Percentiles rank a stretch among this genome's conserved stretches.
Evolutionary conservation across 2,113 vertebrate species (phyloP).

Genomic region (Myotis yumanensis): DNA sequence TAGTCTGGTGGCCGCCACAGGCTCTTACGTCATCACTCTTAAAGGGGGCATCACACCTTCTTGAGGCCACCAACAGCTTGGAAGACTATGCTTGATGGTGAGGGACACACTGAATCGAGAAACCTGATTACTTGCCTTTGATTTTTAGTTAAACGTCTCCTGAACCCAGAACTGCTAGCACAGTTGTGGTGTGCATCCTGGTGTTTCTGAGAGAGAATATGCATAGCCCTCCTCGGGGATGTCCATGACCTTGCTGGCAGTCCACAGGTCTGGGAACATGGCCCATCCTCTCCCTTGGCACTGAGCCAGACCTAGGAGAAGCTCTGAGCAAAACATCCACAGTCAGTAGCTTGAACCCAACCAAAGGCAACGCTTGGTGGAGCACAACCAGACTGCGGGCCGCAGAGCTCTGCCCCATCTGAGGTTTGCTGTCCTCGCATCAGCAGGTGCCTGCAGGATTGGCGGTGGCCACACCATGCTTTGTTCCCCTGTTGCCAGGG

Average conservation of each 20-base stretch:
- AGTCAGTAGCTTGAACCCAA: no score
- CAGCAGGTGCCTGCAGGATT: no score
- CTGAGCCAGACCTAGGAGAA: neutral
- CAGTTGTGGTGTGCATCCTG: accelerated
- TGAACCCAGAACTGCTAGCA: neutral
- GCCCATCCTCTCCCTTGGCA: no score
- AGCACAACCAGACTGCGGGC: neutral
- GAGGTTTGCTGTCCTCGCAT: neutral
- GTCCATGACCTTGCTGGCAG: neutral
- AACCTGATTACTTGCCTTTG: neutral
- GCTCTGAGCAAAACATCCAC: neutral
- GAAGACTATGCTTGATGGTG: neutral
- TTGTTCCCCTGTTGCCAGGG: neutral
- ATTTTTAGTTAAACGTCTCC: neutral
- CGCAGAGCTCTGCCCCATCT: neutral
- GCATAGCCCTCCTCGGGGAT: accelerated
- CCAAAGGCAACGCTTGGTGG: neutral
- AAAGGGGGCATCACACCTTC: neutral
- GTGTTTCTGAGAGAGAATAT: neutral
- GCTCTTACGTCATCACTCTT: neutral
- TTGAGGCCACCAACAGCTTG: accelerated
- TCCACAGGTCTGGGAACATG: neutral
- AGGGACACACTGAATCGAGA: accelerated
- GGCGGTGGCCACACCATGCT: neutral
- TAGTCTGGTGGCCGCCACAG: neutral